Evolutionary conservation across 2,888 invertebrate genomes (phyloP).

Genomic region (Agapetus fuscipes): DNA sequence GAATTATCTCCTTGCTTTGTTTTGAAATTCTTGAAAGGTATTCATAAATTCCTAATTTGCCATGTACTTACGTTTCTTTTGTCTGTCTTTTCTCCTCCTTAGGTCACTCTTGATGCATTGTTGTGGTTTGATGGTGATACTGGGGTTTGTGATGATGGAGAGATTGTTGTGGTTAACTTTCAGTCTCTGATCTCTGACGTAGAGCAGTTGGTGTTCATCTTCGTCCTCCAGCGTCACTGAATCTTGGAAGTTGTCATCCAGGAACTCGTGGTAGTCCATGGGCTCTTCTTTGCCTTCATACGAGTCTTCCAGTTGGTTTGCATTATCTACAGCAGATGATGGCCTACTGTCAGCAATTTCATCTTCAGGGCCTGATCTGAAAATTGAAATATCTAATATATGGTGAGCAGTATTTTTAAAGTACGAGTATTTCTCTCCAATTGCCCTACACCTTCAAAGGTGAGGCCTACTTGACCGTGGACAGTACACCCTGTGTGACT

Average conservation of each 20-base stretch:
- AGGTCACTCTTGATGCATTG: not conserved
- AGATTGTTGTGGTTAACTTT: slow-evolving; percentile 1
- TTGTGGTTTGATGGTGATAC: slow-evolving; percentile 9
- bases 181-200: not conserved
- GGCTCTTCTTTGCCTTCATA: slow-evolving; percentile 9
- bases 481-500: too few relatives aligned
- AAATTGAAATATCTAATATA: too few relatives aligned
- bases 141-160: slow-evolving; percentile 8
- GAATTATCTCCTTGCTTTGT: too few relatives aligned
- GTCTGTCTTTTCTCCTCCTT: not conserved
- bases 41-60: too few relatives aligned
- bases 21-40: too few relatives aligned
- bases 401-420: too few relatives aligned
- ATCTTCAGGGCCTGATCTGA: too few relatives aligned
- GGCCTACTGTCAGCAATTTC: too few relatives aligned
- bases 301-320: not conserved
- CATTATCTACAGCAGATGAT: too few relatives aligned
- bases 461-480: too few relatives aligned
- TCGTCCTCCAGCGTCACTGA: not conserved
- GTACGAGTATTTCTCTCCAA: too few relatives aligned
- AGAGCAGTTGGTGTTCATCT: not conserved
- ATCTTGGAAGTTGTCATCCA: slow-evolving; percentile 13
- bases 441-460: too few relatives aligned
- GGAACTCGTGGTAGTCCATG: slow-evolving; percentile 6
- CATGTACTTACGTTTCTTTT: slow-evolving; percentile 7